Evolutionary conservation across 2,797 vertebrate species (phyloP).

Genomic region (Pseudopleuronectes americanus): DNA sequence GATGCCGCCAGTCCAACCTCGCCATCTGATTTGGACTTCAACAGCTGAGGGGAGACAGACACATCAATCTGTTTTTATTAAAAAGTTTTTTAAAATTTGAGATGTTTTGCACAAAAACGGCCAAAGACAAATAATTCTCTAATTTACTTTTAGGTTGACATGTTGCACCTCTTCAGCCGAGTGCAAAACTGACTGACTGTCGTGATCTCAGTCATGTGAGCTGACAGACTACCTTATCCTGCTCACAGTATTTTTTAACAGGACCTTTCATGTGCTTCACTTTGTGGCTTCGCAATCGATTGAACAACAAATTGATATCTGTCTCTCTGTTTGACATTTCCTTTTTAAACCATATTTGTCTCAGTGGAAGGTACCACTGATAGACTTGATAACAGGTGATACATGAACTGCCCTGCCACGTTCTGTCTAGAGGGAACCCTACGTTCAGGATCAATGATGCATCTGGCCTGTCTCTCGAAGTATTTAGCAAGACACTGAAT

Average conservation of each 20-base stretch:
- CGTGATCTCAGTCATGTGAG: not conserved
- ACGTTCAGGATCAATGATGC: not conserved
- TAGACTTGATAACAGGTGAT: not conserved
- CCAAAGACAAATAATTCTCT: no score
- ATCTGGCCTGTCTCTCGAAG: conserved; percentile 1
- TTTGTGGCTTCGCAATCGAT: not conserved
- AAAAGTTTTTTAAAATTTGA: not conserved
- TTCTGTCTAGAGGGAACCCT: conserved; percentile 37
- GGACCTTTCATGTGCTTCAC: not conserved
- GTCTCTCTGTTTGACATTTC: not conserved
- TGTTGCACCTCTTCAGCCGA: not conserved
- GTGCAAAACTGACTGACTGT: not conserved
- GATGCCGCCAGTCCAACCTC: conserved; percentile 74
- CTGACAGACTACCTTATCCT: no score
- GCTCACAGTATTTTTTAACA: not conserved
- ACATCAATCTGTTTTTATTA: not conserved
- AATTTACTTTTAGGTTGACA: no score
- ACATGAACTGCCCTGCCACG: not conserved
- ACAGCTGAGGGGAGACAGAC: conserved; percentile 79
- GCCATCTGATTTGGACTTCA: conserved; percentile 88
- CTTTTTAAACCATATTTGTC: not conserved
- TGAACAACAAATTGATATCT: not conserved
- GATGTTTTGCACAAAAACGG: not conserved
- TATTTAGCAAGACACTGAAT: conserved; percentile 4
- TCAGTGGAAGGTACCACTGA: not conserved